A percentile compares a stretch with the other conserved stretches of the same genome.
These are phyloP conservation scores for Campoletis sonorensis DNA, from an alignment of 1,140 invertebrate genomes.

Conservation along the genomic window DNA sequence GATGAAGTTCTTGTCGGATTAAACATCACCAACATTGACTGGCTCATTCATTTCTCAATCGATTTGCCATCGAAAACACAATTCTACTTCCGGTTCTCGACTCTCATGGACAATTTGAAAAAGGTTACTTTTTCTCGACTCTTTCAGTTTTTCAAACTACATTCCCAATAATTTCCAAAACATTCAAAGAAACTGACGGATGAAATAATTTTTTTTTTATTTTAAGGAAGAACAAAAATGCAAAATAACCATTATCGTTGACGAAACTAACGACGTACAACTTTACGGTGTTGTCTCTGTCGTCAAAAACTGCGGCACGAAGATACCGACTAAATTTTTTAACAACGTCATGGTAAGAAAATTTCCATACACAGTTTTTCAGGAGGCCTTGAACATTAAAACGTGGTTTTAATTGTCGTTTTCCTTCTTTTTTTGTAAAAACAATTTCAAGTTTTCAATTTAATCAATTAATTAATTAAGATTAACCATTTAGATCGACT, in stretches of 20 bases:
- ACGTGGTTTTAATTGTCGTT: too few relatives aligned
- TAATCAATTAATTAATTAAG: too few relatives aligned
- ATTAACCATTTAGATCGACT: neutral
- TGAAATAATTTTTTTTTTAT: conserved; percentile 47
- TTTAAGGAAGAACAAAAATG: conserved; percentile 60
- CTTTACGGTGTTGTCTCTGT: conserved; percentile 66
- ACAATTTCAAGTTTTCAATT: too few relatives aligned
- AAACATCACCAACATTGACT: conserved; percentile 66
- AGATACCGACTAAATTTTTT: conserved; percentile 56
- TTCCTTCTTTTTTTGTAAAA: neutral
- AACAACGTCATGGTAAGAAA: conserved; percentile 57
- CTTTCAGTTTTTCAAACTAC: neutral
- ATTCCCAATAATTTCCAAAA: neutral
- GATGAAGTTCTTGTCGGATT: conserved; percentile 69
- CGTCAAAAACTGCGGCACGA: conserved; percentile 64
- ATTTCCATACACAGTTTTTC: too few relatives aligned
- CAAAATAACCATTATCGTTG: conserved; percentile 67
- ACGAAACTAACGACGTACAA: conserved; percentile 67
- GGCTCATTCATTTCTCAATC: conserved; percentile 73
- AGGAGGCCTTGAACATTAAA: too few relatives aligned
- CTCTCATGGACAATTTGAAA: conserved; percentile 68
- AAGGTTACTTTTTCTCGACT: conserved; percentile 53
- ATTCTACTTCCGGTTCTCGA: conserved; percentile 72
- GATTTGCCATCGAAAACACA: conserved; percentile 62
- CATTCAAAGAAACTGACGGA: neutral